Evolutionary conservation across 2,113 vertebrate species (phyloP).

Genomic region (Cebidichthys violaceus): DNA sequence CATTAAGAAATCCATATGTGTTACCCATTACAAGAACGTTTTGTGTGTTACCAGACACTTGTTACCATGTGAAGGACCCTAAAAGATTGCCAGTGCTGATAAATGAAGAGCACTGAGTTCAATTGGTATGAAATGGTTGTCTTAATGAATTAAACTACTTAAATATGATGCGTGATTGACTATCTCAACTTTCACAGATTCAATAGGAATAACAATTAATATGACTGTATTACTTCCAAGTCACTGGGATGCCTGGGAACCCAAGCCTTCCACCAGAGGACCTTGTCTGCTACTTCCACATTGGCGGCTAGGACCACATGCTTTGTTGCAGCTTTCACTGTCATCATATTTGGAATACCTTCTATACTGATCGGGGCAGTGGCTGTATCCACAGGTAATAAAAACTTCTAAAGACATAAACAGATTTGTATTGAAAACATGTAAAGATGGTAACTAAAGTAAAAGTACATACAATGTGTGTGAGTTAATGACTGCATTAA

Average conservation of each 20-base stretch:
- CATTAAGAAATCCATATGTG: not conserved
- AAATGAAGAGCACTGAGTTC: not conserved
- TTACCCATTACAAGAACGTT: not conserved
- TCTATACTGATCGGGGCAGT: constrained; percentile 65
- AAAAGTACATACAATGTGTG: not conserved
- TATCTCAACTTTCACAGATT: not conserved
- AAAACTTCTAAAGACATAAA: not conserved
- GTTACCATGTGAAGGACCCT: not conserved
- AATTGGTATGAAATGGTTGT: not conserved
- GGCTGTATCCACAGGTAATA: constrained; percentile 78
- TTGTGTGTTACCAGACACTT: too few species aligned
- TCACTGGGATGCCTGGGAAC: constrained; percentile 74
- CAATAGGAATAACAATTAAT: not conserved
- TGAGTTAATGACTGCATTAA: not conserved
- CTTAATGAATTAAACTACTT: not conserved
- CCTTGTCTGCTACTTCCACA: constrained; percentile 71
- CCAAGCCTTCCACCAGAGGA: constrained; percentile 84
- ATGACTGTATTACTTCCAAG: constrained; percentile 48
- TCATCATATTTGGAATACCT: constrained; percentile 78
- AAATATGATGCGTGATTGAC: not conserved
- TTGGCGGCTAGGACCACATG: constrained; percentile 76
- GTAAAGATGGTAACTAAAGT: not conserved
- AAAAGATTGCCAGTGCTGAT: not conserved
- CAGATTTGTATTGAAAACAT: not conserved
- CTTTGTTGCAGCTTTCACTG: constrained; percentile 65